These are phyloP conservation scores for Euclidia mi DNA, from an alignment of 2,888 invertebrate genomes.

Conservation along the genomic window DNA sequence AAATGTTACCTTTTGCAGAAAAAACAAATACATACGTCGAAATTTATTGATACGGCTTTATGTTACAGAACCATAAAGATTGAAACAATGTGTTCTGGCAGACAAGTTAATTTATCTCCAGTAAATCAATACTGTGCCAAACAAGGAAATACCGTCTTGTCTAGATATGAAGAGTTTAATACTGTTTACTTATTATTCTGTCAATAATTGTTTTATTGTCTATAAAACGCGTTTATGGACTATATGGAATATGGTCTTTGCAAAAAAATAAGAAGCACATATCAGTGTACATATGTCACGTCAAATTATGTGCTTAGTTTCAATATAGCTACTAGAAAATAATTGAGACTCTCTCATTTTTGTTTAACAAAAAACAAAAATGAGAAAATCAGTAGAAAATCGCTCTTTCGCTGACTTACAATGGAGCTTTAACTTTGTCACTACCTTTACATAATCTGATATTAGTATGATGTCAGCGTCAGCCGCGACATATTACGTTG, in stretches of 20 bases:
- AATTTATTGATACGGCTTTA: conserved; percentile 45
- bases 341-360: too few species aligned
- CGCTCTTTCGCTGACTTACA: too few species aligned
- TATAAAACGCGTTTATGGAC: conserved; percentile 10
- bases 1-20: conserved; percentile 28
- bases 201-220: conserved; percentile 9
- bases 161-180: conserved; percentile 12
- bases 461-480: not conserved
- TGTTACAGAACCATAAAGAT: conserved; percentile 36
- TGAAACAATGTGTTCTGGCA: conserved; percentile 39
- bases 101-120: conserved; percentile 31
- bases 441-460: too few species aligned
- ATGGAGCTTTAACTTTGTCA: too few species aligned
- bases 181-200: conserved; percentile 10
- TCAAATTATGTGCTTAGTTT: too few species aligned
- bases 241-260: not conserved
- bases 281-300: too few species aligned
- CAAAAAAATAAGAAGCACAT: too few species aligned
- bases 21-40: conserved; percentile 28
- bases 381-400: too few species aligned
- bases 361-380: too few species aligned
- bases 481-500: not conserved
- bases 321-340: too few species aligned
- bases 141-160: conserved; percentile 20
- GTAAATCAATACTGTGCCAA: conserved; percentile 37